phyloP scores from a whole-genome alignment of 2,888 invertebrate species.

The Glaucopsyche alexis region DNA sequence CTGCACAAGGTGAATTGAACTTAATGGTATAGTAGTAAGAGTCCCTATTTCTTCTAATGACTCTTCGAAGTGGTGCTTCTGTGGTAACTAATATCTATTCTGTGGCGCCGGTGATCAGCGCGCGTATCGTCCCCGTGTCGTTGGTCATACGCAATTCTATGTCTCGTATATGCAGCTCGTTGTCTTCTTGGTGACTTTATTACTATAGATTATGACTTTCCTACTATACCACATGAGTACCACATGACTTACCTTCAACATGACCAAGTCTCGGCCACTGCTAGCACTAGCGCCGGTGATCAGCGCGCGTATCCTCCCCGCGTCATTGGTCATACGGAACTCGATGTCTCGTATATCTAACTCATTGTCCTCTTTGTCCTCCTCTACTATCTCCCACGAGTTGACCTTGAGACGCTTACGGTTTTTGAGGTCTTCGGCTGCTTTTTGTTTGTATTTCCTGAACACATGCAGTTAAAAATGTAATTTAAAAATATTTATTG shows the following conservation, averaged over 20 bases:
- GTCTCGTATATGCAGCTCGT: slow-evolving; percentile 87
- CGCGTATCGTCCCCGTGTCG: slow-evolving; percentile 86
- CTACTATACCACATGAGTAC: not conserved
- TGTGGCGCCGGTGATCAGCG: slow-evolving; percentile 65
- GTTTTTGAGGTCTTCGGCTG: slow-evolving; percentile 82
- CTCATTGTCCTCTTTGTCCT: slow-evolving; percentile 72
- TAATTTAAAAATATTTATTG: not conserved
- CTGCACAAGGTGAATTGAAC: too few relatives aligned
- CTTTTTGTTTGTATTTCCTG: slow-evolving; percentile 83
- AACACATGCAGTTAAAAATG: slow-evolving; percentile 9
- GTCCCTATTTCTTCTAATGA: too few relatives aligned
- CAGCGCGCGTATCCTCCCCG: slow-evolving; percentile 82
- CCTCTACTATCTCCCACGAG: slow-evolving; percentile 83
- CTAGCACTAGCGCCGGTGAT: slow-evolving; percentile 63
- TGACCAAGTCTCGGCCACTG: slow-evolving; percentile 62
- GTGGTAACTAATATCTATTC: too few relatives aligned
- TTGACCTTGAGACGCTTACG: slow-evolving; percentile 88
- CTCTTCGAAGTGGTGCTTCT: too few relatives aligned
- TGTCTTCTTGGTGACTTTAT: not conserved
- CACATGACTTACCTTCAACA: slow-evolving; percentile 56
- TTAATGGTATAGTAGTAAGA: too few relatives aligned
- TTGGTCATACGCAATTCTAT: slow-evolving; percentile 92
- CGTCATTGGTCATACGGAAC: slow-evolving; percentile 90
- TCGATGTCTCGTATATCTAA: slow-evolving; percentile 92
- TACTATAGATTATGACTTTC: not conserved